Conservation (phyloP, 1,140 invertebrate species). For the Drosophila punjabiensis region DNA sequence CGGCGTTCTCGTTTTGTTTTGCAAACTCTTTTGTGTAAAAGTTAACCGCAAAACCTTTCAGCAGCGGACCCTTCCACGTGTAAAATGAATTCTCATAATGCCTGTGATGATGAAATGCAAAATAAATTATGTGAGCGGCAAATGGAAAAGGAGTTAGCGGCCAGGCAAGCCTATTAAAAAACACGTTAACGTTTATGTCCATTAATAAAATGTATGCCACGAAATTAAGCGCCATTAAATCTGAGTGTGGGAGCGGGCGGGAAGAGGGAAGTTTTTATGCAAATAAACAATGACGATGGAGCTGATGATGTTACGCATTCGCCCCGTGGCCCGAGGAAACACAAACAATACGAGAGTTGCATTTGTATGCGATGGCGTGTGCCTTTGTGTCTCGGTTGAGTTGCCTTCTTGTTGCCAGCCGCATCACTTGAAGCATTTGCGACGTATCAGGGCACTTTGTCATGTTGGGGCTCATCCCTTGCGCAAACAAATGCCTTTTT, state of each 20-base stretch:
- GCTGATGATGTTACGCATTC: conserved; percentile 56
- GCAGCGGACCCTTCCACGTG: neutral
- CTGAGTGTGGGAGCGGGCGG: neutral
- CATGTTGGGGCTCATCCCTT: conserved; percentile 52
- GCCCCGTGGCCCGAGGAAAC: conserved; percentile 48
- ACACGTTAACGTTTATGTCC: conserved; percentile 62
- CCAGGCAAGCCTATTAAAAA: conserved; percentile 54
- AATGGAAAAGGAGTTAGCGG: conserved; percentile 15
- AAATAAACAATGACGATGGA: conserved; percentile 56
- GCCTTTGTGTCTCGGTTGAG: conserved; percentile 8
- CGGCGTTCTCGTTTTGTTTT: neutral
- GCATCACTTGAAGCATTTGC: conserved; percentile 25
- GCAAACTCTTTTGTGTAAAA: conserved; percentile 26
- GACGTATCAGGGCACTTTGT: conserved; percentile 49
- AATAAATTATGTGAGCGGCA: conserved; percentile 15
- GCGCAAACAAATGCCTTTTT: conserved; percentile 70
- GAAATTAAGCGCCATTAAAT: conserved; percentile 71
- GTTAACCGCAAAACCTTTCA: conserved; percentile 37
- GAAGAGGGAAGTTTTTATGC: conserved; percentile 10
- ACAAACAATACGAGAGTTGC: conserved; percentile 62
- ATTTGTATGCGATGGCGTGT: conserved; percentile 60
- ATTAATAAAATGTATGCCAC: conserved; percentile 74
- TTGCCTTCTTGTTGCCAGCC: conserved; percentile 27
- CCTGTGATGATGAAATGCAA: conserved; percentile 38
- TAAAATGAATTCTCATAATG: conserved; percentile 47